A percentile compares a stretch with the other conserved stretches of the same genome.
phyloP scores from a whole-genome alignment of 2,113 vertebrate species.

The Microtus pennsylvanicus region DNA sequence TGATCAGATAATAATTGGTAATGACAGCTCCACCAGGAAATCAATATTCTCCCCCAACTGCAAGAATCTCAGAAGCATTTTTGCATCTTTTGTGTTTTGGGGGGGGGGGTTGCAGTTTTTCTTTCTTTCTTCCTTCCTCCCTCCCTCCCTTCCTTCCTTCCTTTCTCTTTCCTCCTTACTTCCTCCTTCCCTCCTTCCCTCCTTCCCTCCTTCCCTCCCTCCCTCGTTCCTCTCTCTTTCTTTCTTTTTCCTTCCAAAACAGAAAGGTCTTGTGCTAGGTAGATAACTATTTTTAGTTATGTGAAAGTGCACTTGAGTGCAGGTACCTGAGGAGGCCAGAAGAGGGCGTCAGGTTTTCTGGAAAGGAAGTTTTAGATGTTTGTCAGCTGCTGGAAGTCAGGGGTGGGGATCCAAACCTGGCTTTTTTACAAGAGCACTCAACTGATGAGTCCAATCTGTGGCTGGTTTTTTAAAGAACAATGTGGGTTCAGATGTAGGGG shows the following conservation, averaged over 20 bases:
- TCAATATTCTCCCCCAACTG: conserved; percentile 44
- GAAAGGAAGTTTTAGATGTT: neutral
- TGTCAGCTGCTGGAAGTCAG: neutral
- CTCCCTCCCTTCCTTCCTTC: no score
- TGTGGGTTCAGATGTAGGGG: neutral
- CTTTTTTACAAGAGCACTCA: neutral
- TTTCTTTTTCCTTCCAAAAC: neutral
- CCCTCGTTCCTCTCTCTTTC: neutral
- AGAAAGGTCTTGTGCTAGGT: neutral
- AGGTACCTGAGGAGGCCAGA: neutral
- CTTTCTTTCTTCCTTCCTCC: neutral
- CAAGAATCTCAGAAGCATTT: conserved; percentile 55
- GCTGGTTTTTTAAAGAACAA: neutral
- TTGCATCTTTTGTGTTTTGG: conserved; percentile 16
- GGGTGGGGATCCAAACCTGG: neutral
- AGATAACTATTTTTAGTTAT: neutral
- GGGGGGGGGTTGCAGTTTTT: conserved; percentile 17
- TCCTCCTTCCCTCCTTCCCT: no score
- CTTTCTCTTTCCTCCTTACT: neutral
- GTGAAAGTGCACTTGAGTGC: neutral
- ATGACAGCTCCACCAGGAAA: conserved; percentile 69
- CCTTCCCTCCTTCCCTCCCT: no score
- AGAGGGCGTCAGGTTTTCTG: neutral
- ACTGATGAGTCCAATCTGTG: neutral
- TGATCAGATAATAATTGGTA: conserved; percentile 67